Conservation (phyloP, 2,113 vertebrate species). For the Hipposideros armiger region DNA sequence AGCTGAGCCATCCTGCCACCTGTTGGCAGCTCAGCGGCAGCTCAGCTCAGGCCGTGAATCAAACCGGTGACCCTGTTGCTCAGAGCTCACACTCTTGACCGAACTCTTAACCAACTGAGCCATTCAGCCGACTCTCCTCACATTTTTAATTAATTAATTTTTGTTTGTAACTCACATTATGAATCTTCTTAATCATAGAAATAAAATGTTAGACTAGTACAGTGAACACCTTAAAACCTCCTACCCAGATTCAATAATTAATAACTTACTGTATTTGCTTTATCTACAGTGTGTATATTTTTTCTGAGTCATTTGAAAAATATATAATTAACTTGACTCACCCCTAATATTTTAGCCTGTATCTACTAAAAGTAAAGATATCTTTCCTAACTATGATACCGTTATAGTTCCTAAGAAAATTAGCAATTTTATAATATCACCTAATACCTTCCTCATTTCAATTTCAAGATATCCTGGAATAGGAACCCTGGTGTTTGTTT, state of each 20-base stretch:
- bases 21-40: too few relatives aligned
- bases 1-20: too few relatives aligned
- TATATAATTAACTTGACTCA: neutral
- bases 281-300: neutral
- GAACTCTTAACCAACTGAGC: too few relatives aligned
- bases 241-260: neutral
- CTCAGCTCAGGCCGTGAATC: too few relatives aligned
- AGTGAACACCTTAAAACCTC: neutral
- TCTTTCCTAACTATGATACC: neutral
- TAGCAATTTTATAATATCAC: slow-evolving; percentile 18
- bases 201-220: slow-evolving; percentile 1
- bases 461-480: neutral
- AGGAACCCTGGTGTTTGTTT: neutral
- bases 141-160: slow-evolving; percentile 20
- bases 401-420: slow-evolving; percentile 10
- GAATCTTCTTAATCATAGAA: neutral
- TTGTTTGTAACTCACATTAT: neutral
- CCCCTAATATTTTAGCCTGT: neutral
- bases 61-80: too few relatives aligned
- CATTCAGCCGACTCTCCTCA: too few relatives aligned
- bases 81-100: too few relatives aligned
- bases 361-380: slow-evolving; percentile 11
- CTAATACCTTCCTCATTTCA: slow-evolving; percentile 14
- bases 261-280: slow-evolving; percentile 35
- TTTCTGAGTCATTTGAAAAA: slow-evolving; percentile 51